Base-by-base conservation (phyloP, 2,888 invertebrate genomes). In the Monoplex corrugatus region DNA sequence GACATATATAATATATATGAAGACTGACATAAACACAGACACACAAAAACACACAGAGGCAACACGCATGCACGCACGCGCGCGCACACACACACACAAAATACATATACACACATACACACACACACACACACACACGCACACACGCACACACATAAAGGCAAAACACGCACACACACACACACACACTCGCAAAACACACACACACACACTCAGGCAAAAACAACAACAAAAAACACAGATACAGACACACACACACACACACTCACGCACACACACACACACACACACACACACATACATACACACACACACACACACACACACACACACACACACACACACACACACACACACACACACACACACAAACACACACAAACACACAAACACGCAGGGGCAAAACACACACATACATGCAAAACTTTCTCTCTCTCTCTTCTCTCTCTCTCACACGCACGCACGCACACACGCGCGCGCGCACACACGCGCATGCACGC, bases 111-210 rank as follows among this genome's bases (percentile, higher is more conserved):
- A 68, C 28, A 68, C 63, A 68, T 78, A 40, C 5, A 38, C 35
- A 40, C 78, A 40, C 78, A 40, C 23, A 35, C 78, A 78, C n/a
- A 35, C 35, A 35, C 23, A n/a, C 2, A 2, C 32, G 23, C 78
- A 13, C 32, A 0, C 35, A 75, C 35, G 19, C 75, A 75, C 28
- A 16, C 28, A 28, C 72, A 75, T 38, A 78, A 8, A 5, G 1
- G 10, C 78, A 57, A 78, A 32, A 78, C 78, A 78, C 35, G 23
- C 78, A 32, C 78, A 78, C 78, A 78, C 35, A 78, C 78, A 38
- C 78, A 38, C 35, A 38, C 78, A 16, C 78, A 38, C 78, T 28
- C 35, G 13, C 35, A 38, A 38, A 8, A 38, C 5, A 19, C 32
- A 38, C 78, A 38, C 78, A 38, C 35, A 16, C 78, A 38, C 78